These are phyloP conservation scores for Naja naja DNA, from an alignment of 2,113 vertebrate genomes.

Conservation along the genomic window DNA sequence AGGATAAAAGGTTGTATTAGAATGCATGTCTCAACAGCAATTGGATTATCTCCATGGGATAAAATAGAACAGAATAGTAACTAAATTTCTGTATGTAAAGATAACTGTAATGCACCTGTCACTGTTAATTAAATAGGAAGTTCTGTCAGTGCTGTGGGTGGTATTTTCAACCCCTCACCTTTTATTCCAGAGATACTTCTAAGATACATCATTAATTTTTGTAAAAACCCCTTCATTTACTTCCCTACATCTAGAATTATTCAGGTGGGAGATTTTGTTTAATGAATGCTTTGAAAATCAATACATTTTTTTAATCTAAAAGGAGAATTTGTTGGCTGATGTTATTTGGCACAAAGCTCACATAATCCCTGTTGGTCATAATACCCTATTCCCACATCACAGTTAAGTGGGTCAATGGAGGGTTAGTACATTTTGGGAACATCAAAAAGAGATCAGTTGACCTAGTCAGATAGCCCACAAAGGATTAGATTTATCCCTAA, in stretches of 20 bases:
- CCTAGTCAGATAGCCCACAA: not conserved
- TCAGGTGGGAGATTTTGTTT: not conserved
- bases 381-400: not conserved
- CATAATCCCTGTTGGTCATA: not conserved
- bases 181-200: not conserved
- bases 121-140: not conserved
- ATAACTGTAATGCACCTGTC: not conserved
- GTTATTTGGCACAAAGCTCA: not conserved
- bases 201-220: not conserved
- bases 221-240: not conserved
- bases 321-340: not conserved
- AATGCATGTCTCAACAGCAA: not conserved
- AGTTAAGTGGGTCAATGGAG: not conserved
- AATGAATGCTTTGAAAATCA: not conserved
- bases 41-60: not conserved
- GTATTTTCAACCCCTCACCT: not conserved
- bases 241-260: not conserved
- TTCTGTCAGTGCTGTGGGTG: not conserved
- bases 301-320: not conserved
- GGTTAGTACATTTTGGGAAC: not conserved
- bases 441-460: not conserved
- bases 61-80: not conserved
- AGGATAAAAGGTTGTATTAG: not conserved
- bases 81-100: not conserved
- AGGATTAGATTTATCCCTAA: not conserved